A percentile compares a stretch with the other conserved stretches of the same genome.
Evolutionary conservation across 2,888 invertebrate species (phyloP).

Genomic region (Celastrina argiolus): DNA sequence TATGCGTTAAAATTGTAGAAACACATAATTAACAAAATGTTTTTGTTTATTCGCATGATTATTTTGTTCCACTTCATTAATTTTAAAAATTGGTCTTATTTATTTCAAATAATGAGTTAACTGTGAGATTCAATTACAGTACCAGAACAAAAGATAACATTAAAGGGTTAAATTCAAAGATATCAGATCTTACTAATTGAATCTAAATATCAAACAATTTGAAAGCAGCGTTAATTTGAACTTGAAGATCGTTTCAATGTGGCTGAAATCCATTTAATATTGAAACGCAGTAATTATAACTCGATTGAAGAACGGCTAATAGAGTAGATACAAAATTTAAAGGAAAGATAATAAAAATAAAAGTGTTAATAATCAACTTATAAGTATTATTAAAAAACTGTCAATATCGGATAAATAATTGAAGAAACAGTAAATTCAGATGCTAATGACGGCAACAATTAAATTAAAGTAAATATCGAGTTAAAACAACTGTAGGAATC

Average conservation of each 20-base stretch:
- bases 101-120: background rate
- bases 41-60: background rate
- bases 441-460: too few species aligned
- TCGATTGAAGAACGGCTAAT: background rate
- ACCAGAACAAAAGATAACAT: background rate
- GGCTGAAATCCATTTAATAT: background rate
- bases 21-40: background rate
- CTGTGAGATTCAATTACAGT: background rate
- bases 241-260: background rate
- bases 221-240: slow-evolving; percentile 10
- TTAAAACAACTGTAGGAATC: too few species aligned
- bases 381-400: too few species aligned
- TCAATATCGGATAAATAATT: too few species aligned
- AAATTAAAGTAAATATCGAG: too few species aligned
- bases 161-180: slow-evolving; percentile 15
- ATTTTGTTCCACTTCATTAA: background rate
- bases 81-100: background rate
- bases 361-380: too few species aligned
- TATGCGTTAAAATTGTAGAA: background rate
- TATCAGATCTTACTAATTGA: slow-evolving; percentile 8
- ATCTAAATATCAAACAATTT: slow-evolving; percentile 10
- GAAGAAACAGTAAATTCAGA: too few species aligned
- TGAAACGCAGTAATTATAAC: background rate
- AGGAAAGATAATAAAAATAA: too few species aligned
- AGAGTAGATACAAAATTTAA: too few species aligned